Percentiles rank a stretch among this genome's conserved stretches.
Conservation (phyloP, 2,888 invertebrate genomes). For the Andrena bucephala region DNA sequence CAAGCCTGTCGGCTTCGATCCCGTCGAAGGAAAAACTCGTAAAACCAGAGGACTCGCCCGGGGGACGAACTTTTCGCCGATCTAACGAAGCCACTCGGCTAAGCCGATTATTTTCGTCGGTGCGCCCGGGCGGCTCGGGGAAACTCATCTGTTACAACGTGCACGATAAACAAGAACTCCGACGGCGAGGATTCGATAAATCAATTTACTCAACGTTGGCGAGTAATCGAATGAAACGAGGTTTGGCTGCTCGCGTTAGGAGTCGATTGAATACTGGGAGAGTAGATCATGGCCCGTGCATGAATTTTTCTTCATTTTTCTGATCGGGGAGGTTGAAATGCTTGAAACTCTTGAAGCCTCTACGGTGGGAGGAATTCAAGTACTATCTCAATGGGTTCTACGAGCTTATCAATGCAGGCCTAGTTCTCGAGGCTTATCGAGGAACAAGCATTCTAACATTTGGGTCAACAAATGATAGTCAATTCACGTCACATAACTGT, state of each 20-base stretch:
- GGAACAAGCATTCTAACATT: slow-evolving; percentile 8
- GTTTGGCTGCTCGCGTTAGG: neutral
- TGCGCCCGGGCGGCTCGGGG: neutral
- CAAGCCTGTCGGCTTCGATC: neutral
- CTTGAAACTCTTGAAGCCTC: no score
- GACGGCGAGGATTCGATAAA: slow-evolving; percentile 33
- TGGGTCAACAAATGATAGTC: slow-evolving; percentile 18
- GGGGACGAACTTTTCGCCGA: slow-evolving; percentile 67
- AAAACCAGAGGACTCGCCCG: slow-evolving; percentile 42
- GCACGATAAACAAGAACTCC: slow-evolving; percentile 55
- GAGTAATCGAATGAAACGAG: slow-evolving; percentile 36
- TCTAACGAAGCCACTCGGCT: slow-evolving; percentile 67
- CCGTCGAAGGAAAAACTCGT: slow-evolving; percentile 46
- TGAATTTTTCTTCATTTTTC: neutral
- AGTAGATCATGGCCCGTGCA: neutral
- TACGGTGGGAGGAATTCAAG: no score
- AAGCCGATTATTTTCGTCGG: slow-evolving; percentile 68
- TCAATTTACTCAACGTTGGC: slow-evolving; percentile 40
- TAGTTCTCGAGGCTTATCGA: slow-evolving; percentile 17
- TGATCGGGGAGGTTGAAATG: no score
- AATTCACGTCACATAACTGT: neutral
- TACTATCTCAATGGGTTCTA: no score
- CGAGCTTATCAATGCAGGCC: slow-evolving; percentile 5
- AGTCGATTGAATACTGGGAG: neutral
- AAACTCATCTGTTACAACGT: slow-evolving; percentile 44